Percentiles rank a stretch among this genome's conserved stretches.
These are phyloP conservation scores for Cyclargus thomasi DNA, from an alignment of 1,140 invertebrate genomes.

Conservation along the genomic window DNA sequence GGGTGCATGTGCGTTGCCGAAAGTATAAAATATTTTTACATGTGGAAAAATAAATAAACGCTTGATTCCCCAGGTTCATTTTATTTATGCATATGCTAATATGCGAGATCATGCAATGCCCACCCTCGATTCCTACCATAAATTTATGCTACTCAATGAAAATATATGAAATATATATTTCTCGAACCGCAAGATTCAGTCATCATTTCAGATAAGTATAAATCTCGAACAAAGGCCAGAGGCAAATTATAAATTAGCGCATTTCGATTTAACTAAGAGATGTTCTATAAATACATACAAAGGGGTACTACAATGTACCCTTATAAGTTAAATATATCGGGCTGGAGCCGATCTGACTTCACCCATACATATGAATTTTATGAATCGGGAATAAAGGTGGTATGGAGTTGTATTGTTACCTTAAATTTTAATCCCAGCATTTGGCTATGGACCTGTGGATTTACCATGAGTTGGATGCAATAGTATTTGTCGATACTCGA, in stretches of 20 bases:
- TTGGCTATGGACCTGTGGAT: no score
- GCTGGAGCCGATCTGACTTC: slow-evolving; percentile 43
- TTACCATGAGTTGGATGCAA: no score
- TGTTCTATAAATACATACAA: slow-evolving; percentile 55
- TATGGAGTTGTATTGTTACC: slow-evolving; percentile 33
- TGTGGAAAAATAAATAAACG: no score
- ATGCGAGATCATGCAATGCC: no score
- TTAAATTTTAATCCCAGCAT: slow-evolving; percentile 19
- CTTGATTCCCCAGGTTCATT: no score
- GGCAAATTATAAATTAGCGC: slow-evolving; percentile 40
- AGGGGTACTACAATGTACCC: slow-evolving; percentile 55
- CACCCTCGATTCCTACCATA: background rate
- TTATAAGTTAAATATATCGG: slow-evolving; percentile 62
- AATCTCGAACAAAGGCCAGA: slow-evolving; percentile 17
- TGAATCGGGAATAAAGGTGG: slow-evolving; percentile 42
- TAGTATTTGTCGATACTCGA: no score
- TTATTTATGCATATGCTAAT: no score
- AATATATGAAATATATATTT: no score
- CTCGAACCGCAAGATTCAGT: background rate
- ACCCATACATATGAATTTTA: slow-evolving; percentile 69
- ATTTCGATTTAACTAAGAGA: slow-evolving; percentile 40
- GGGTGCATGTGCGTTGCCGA: no score
- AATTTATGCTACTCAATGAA: no score
- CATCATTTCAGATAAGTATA: slow-evolving; percentile 20
- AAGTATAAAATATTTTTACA: no score